Evolutionary conservation across 2,113 vertebrate species (phyloP).

Genomic region (Heteronetta atricapilla): DNA sequence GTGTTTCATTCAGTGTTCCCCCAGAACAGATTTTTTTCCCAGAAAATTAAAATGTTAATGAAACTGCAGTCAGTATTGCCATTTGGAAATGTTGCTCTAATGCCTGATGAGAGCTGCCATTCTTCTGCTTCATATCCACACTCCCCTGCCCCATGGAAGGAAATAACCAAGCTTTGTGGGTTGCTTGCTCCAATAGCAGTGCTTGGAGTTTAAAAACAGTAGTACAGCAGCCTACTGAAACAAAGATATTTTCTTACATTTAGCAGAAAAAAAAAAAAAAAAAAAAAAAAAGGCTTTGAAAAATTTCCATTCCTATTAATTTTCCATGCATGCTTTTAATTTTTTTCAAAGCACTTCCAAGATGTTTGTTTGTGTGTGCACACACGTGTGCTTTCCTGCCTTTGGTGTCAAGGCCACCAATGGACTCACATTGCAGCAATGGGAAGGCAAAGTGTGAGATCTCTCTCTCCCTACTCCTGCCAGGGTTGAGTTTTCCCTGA

Average conservation of each 20-base stretch:
- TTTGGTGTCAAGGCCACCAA: background rate
- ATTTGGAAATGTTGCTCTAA: background rate
- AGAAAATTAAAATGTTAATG: background rate
- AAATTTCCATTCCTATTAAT: background rate
- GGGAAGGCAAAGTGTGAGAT: background rate
- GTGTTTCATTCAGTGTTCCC: background rate
- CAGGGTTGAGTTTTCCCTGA: background rate
- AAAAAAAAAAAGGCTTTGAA: background rate
- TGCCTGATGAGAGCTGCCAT: background rate
- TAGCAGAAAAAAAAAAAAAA: background rate
- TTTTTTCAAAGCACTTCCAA: background rate
- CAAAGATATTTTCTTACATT: background rate
- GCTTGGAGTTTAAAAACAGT: background rate
- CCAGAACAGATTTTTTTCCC: background rate
- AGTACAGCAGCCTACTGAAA: background rate
- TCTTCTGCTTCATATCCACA: background rate
- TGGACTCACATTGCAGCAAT: background rate
- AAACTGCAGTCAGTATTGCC: background rate
- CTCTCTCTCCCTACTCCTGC: background rate
- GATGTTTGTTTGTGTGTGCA: background rate
- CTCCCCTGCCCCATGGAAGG: background rate
- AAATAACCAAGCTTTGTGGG: background rate
- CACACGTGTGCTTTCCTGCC: background rate
- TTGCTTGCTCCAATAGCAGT: background rate
- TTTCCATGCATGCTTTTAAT: background rate